Evolutionary conservation across 1,140 invertebrate species (phyloP).

Genomic region (Acyrthosiphon pisum): DNA sequence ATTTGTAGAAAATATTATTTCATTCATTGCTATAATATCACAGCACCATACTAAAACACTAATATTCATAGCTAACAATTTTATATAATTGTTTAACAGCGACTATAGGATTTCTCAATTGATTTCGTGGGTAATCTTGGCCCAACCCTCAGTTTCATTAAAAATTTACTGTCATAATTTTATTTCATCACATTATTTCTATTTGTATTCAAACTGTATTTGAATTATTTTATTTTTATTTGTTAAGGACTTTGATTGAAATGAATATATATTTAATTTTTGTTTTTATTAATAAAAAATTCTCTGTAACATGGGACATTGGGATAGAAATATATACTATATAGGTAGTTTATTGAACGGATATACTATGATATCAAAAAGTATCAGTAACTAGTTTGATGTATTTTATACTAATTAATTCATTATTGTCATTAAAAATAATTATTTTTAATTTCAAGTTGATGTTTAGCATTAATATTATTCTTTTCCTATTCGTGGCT

Average conservation of each 20-base stretch:
- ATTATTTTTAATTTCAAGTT: not conserved
- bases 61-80: not conserved
- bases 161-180: not conserved
- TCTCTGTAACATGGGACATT: no score
- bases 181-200: not conserved
- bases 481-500: not conserved
- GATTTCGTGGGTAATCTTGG: not conserved
- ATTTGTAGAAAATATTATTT: not conserved
- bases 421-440: not conserved
- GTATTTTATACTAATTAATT: not conserved
- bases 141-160: not conserved
- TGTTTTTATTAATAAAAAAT: no score
- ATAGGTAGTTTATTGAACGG: not conserved
- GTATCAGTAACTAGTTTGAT: not conserved
- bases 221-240: not conserved
- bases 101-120: not conserved
- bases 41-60: not conserved
- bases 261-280: not conserved
- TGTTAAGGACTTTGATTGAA: not conserved
- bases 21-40: no score
- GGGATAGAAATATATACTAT: no score
- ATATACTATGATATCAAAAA: not conserved
- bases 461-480: not conserved
- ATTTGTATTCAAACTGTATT: not conserved
- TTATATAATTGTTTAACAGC: not conserved